phyloP scores from a whole-genome alignment of 2,888 invertebrate species.

The Trichopria drosophilae region DNA sequence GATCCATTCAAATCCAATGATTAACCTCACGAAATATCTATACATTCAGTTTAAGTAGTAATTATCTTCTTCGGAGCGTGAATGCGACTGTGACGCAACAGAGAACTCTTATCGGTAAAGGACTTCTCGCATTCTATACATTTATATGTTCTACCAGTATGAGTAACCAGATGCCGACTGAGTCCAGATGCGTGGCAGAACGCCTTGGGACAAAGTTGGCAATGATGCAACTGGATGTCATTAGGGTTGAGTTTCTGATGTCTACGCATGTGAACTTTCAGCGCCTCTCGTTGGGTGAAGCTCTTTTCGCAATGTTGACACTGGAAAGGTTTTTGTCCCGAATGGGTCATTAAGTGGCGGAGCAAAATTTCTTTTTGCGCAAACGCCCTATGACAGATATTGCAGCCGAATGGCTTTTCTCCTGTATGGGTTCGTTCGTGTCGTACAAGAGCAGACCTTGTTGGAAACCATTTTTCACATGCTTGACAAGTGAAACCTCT shows the following conservation, averaged over 20 bases:
- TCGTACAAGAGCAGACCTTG: slow-evolving; percentile 68
- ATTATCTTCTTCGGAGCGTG: slow-evolving; percentile 52
- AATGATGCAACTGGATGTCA: slow-evolving; percentile 67
- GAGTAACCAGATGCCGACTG: slow-evolving; percentile 69
- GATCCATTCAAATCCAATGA: no score
- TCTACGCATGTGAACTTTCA: slow-evolving; percentile 66
- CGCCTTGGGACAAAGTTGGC: slow-evolving; percentile 68
- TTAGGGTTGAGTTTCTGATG: slow-evolving; percentile 64
- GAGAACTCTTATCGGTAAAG: slow-evolving; percentile 74
- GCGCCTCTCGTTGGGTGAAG: slow-evolving; percentile 73
- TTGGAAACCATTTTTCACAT: slow-evolving; percentile 71
- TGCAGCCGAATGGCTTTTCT: slow-evolving; percentile 57
- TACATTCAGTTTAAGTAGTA: slow-evolving; percentile 15
- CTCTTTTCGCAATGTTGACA: slow-evolving; percentile 70
- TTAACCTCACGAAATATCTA: no score
- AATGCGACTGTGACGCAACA: slow-evolving; percentile 65
- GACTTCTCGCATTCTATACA: slow-evolving; percentile 69
- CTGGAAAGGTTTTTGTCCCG: slow-evolving; percentile 67
- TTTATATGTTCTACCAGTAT: slow-evolving; percentile 67
- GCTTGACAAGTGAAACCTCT: slow-evolving; percentile 63
- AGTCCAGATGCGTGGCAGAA: slow-evolving; percentile 67
- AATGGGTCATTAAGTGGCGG: slow-evolving; percentile 56
- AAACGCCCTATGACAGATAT: slow-evolving; percentile 66
- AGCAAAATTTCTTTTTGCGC: slow-evolving; percentile 73
- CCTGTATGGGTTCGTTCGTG: slow-evolving; percentile 72